Evolutionary conservation across 2,888 invertebrate species (phyloP).

Genomic region (Ormyrus thymus): DNA sequence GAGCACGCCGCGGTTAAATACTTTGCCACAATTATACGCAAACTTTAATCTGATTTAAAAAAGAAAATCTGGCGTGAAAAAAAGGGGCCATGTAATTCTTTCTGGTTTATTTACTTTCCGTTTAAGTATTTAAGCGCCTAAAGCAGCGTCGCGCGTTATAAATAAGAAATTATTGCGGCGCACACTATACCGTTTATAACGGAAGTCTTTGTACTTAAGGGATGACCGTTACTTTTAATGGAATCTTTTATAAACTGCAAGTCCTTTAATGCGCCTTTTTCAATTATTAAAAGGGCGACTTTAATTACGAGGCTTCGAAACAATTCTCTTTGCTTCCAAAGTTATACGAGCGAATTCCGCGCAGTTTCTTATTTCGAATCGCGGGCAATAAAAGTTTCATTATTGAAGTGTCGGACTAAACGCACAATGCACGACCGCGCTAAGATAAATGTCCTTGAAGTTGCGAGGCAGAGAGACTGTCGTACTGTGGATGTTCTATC

Average conservation of each 20-base stretch:
- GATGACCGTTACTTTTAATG: constrained; percentile 49
- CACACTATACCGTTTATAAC: constrained; percentile 33
- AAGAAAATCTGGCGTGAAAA: too few species aligned
- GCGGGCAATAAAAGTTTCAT: too few species aligned
- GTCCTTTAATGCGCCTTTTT: not conserved
- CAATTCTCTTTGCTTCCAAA: too few species aligned
- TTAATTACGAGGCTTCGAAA: not conserved
- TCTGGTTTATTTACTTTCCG: constrained; percentile 4
- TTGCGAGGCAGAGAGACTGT: constrained; percentile 2
- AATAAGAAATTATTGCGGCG: constrained; percentile 41
- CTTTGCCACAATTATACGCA: too few species aligned
- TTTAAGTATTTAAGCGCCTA: not conserved
- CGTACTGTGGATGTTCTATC: not conserved
- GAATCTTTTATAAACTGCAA: constrained; percentile 15
- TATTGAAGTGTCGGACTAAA: not conserved
- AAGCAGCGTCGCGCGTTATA: constrained; percentile 16
- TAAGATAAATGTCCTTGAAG: constrained; percentile 34
- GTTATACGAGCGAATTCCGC: too few species aligned
- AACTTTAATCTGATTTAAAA: too few species aligned
- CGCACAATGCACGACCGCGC: not conserved
- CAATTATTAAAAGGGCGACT: not conserved
- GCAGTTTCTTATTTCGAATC: too few species aligned
- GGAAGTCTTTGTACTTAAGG: constrained; percentile 41
- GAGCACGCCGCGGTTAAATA: too few species aligned
- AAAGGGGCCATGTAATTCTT: too few species aligned